Evolutionary conservation across 2,888 invertebrate species (phyloP).

Genomic region (Teleiodes luculella): DNA sequence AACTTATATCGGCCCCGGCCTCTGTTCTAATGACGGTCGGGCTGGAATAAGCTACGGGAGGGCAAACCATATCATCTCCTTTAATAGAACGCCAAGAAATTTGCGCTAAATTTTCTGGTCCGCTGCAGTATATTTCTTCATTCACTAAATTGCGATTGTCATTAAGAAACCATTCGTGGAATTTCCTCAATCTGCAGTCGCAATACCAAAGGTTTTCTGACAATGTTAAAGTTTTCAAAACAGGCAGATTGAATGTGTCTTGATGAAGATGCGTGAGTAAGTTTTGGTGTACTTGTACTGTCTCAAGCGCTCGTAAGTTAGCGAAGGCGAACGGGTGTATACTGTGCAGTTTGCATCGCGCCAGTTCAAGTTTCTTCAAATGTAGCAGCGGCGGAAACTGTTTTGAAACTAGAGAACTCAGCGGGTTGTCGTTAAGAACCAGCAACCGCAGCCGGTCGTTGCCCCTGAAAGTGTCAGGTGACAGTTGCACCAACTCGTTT

Average conservation of each 20-base stretch:
- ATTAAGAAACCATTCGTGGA: constrained; percentile 89
- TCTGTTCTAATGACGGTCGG: constrained; percentile 83
- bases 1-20: constrained; percentile 88
- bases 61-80: constrained; percentile 87
- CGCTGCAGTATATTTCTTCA: constrained; percentile 83
- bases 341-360: constrained; percentile 85
- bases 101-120: constrained; percentile 83
- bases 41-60: constrained; percentile 82
- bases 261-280: constrained; percentile 82
- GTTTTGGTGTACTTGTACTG: constrained; percentile 90
- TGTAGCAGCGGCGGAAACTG: constrained; percentile 90
- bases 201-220: constrained; percentile 94
- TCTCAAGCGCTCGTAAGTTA: constrained; percentile 86
- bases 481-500: constrained; percentile 85
- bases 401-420: constrained; percentile 83
- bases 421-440: constrained; percentile 89
- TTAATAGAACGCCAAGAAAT: constrained; percentile 87
- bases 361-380: constrained; percentile 88
- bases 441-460: constrained; percentile 88
- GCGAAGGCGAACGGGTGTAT: constrained; percentile 87
- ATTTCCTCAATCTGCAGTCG: constrained; percentile 89
- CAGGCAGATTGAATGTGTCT: constrained; percentile 65
- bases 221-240: constrained; percentile 86
- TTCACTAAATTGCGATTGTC: constrained; percentile 88
- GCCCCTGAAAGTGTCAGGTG: constrained; percentile 88